Evolutionary conservation across 2,113 vertebrate genomes (phyloP).

Genomic region (Dromaius novaehollandiae): DNA sequence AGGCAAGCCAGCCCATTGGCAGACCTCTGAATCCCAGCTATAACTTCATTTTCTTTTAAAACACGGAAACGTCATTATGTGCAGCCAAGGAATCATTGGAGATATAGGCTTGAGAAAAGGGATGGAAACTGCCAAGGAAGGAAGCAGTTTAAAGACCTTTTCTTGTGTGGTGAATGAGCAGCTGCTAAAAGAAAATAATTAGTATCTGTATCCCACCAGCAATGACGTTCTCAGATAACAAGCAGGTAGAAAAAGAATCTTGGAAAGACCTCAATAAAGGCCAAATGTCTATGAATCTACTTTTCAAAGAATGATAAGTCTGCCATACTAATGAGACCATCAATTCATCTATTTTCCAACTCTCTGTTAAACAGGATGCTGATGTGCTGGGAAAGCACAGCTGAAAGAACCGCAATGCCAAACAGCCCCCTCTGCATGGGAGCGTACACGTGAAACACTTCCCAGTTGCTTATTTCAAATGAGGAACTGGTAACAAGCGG

Average conservation of each 20-base stretch:
- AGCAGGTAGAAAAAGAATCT: conserved; percentile 45
- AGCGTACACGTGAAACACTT: background rate
- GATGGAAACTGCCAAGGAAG: conserved; percentile 41
- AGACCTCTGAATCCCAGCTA: background rate
- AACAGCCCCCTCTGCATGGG: background rate
- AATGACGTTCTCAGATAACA: background rate
- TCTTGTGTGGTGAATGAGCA: conserved; percentile 32
- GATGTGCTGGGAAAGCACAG: conserved; percentile 19
- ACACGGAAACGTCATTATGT: background rate
- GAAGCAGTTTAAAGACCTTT: conserved; percentile 40
- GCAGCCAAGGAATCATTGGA: conserved; percentile 47
- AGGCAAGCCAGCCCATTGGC: conserved; percentile 16
- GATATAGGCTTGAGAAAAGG: conserved; percentile 22
- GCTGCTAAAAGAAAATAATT: conserved; percentile 52
- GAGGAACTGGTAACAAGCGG: background rate
- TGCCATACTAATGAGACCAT: conserved; percentile 21
- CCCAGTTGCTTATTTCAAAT: background rate
- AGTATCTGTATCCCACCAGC: conserved; percentile 1
- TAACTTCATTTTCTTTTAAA: conserved; percentile 31
- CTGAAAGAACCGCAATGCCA: background rate
- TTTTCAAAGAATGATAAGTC: background rate
- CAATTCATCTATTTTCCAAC: background rate
- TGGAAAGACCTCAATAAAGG: conserved; percentile 25
- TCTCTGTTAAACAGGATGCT: background rate
- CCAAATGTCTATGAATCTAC: background rate